A percentile compares a stretch with the other conserved stretches of the same genome.
phyloP scores from a whole-genome alignment of 1,140 invertebrate species.

The Ostrea edulis region DNA sequence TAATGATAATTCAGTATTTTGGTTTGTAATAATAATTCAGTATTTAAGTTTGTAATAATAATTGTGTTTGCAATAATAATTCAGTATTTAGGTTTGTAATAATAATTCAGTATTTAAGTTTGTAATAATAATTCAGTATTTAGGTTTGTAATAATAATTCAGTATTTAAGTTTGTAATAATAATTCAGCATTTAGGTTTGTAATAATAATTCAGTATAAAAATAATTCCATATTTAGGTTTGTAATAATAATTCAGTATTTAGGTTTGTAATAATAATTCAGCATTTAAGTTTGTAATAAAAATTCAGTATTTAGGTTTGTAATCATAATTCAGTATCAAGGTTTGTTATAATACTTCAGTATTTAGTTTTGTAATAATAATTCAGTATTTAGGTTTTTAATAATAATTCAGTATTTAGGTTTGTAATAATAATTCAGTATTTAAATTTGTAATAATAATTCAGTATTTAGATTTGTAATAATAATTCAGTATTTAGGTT shows the following conservation, averaged over 20 bases:
- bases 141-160: not conserved
- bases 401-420: not conserved
- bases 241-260: slow-evolving; percentile 4
- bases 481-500: not conserved
- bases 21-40: not conserved
- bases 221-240: not conserved
- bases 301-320: not conserved
- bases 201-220: too few species aligned
- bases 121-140: slow-evolving; percentile 8
- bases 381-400: not conserved
- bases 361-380: not conserved
- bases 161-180: too few species aligned
- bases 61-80: too few species aligned
- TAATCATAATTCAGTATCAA: too few species aligned
- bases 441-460: too few species aligned
- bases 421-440: too few species aligned
- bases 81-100: not conserved
- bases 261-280: not conserved
- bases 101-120: too few species aligned
- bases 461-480: not conserved
- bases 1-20: slow-evolving; percentile 1
- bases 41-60: not conserved
- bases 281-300: too few species aligned
- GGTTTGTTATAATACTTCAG: not conserved
- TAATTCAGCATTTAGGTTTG: not conserved